Conservation (phyloP, 2,888 invertebrate species). For the Dichetophora obliterata region DNA sequence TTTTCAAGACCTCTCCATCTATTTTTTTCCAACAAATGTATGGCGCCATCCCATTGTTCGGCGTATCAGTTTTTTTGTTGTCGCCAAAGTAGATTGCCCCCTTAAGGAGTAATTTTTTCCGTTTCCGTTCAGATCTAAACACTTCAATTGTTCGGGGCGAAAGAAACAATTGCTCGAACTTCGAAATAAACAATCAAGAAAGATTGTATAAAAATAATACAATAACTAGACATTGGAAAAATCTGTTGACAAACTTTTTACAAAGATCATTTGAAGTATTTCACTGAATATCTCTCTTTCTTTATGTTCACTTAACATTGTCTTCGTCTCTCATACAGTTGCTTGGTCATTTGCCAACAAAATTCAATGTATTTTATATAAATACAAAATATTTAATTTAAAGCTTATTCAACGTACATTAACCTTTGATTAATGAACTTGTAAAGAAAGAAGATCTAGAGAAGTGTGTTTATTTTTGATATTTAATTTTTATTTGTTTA, state of each 20-base stretch:
- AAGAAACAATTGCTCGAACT: not conserved
- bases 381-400: constrained; percentile 16
- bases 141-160: not conserved
- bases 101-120: too few relatives aligned
- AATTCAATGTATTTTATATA: constrained; percentile 15
- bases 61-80: too few relatives aligned
- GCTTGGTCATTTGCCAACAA: constrained; percentile 23
- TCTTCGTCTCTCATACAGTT: not conserved
- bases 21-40: too few relatives aligned
- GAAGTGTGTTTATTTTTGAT: too few relatives aligned
- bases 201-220: not conserved
- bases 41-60: too few relatives aligned
- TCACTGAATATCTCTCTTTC: not conserved
- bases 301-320: not conserved
- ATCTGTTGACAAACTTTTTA: too few relatives aligned
- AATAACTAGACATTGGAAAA: too few relatives aligned
- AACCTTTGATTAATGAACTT: constrained; percentile 48
- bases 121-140: not conserved
- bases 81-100: too few relatives aligned
- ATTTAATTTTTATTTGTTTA: too few relatives aligned
- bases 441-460: not conserved
- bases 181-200: not conserved
- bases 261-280: too few relatives aligned
- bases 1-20: too few relatives aligned
- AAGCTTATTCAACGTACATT: constrained; percentile 36